These are phyloP conservation scores for Drosophila nigromelanica DNA, from an alignment of 1,140 invertebrate species.

Conservation along the genomic window DNA sequence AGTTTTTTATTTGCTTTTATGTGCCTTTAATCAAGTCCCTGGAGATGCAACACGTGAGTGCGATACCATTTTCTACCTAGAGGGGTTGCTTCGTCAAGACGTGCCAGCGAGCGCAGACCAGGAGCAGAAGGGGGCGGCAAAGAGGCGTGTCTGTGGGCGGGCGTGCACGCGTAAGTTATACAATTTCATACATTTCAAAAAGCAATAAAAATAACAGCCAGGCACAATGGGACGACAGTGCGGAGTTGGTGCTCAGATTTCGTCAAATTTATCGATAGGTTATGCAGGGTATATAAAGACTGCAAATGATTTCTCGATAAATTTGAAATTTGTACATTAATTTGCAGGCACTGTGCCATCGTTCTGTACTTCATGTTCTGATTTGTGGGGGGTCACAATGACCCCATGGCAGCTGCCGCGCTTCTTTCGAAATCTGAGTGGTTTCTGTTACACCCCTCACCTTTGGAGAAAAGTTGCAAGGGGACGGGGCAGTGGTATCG, in stretches of 20 bases:
- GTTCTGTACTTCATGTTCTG: slow-evolving; percentile 10
- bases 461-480: not conserved
- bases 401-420: slow-evolving; percentile 28
- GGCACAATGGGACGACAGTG: slow-evolving; percentile 44
- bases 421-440: slow-evolving; percentile 69
- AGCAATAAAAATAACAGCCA: slow-evolving; percentile 65
- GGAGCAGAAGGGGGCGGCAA: not conserved
- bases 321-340: slow-evolving; percentile 3
- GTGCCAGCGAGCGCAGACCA: slow-evolving; percentile 6
- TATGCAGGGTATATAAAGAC: not conserved
- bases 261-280: slow-evolving; percentile 6
- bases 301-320: slow-evolving; percentile 22
- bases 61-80: slow-evolving; percentile 42
- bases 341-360: slow-evolving; percentile 8
- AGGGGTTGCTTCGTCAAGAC: slow-evolving; percentile 37
- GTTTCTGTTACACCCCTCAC: slow-evolving; percentile 34
- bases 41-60: slow-evolving; percentile 83
- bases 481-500: slow-evolving; percentile 35
- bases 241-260: slow-evolving; percentile 12
- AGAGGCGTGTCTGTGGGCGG: slow-evolving; percentile 21
- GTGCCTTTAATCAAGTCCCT: slow-evolving; percentile 81
- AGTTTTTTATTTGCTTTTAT: slow-evolving; percentile 80
- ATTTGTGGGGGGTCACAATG: slow-evolving; percentile 53
- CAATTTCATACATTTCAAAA: slow-evolving; percentile 72
- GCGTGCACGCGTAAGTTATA: slow-evolving; percentile 63